Evolutionary conservation across 2,888 invertebrate genomes (phyloP), one percentile per base, ranked within the genome.

Genomic region (Notocelia uddmanniana): DNA sequence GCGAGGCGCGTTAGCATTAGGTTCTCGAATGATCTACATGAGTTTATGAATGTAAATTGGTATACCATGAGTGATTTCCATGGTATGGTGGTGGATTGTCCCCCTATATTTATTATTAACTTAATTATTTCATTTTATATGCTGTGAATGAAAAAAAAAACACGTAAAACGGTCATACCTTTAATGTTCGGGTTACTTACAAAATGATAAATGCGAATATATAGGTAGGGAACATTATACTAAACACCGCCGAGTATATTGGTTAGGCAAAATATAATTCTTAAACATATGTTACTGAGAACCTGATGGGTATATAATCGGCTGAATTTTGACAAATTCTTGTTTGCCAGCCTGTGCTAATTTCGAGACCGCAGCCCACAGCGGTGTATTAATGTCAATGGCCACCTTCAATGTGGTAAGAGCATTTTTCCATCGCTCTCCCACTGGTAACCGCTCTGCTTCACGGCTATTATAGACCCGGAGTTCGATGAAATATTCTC

Each of bases 401-500:
- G 48, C 48, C 18, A 48, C 48, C 48, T 48, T 48, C 48, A 48
- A 18, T 18, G 48, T 18, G 18, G 48, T 48, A 18, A 48, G 48
- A 48, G 48, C 48, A 18, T 18, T 48, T 48, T 48, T 48, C 48
- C 48, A 48, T n/a, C 48, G 48, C 48, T 48, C n/a, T 48, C 18
- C 48, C 48, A 18, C 18, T 8, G 48, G 48, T 48, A 48, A 48
- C 18, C 48, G 48, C 48, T 48, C 48, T 18, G 48, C 48, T 48
- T 48, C 18, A 6, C 18, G 18, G 18, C 48, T 48, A 6, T 45
- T 45, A 15, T 45, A 45, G 15, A 45, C n/a, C 5, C 45, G 45
- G 45, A 45, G 45, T n/a, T 45, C 45, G 45, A 45, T 6, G 48
- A 48, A 48, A 8, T 48, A 48, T 18, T 48, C 48, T n/a, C 48